phyloP scores from a whole-genome alignment of 2,888 invertebrate species.

The Lasioglossum villosulum region DNA sequence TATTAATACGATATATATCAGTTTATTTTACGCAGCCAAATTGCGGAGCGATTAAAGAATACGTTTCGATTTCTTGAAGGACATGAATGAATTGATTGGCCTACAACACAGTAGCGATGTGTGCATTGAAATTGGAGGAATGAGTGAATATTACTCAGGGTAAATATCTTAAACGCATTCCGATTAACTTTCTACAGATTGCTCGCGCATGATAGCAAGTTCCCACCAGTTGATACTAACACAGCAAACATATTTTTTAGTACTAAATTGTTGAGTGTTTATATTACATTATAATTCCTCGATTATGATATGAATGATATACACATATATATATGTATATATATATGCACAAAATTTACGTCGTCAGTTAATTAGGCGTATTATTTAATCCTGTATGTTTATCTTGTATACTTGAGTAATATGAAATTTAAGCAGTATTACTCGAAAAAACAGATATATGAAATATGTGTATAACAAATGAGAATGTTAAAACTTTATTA shows the following conservation, averaged over 20 bases:
- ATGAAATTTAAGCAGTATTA: constrained; percentile 7
- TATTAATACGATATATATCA: constrained; percentile 18
- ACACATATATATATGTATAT: no score
- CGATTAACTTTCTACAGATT: constrained; percentile 44
- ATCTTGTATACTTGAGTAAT: constrained; percentile 23
- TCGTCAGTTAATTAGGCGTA: constrained; percentile 6
- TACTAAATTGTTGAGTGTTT: constrained; percentile 29
- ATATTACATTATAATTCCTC: constrained; percentile 26
- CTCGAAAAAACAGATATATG: neutral
- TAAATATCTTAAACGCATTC: constrained; percentile 56
- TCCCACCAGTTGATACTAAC: constrained; percentile 29
- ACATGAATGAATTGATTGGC: constrained; percentile 51
- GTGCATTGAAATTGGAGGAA: constrained; percentile 28
- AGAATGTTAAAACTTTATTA: constrained; percentile 20
- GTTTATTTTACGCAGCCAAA: constrained; percentile 23
- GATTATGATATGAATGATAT: constrained; percentile 12
- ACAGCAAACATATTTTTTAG: constrained; percentile 48
- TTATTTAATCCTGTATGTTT: constrained; percentile 34
- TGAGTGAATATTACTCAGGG: constrained; percentile 56
- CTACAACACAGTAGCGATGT: constrained; percentile 49
- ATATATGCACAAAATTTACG: constrained; percentile 42
- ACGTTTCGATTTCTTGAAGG: constrained; percentile 16
- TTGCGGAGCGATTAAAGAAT: constrained; percentile 3
- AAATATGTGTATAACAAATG: constrained; percentile 25
- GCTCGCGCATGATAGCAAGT: constrained; percentile 37